Base-by-base conservation (phyloP, 2,797 vertebrate genomes). In the Schizopygopsis pylzovi region DNA sequence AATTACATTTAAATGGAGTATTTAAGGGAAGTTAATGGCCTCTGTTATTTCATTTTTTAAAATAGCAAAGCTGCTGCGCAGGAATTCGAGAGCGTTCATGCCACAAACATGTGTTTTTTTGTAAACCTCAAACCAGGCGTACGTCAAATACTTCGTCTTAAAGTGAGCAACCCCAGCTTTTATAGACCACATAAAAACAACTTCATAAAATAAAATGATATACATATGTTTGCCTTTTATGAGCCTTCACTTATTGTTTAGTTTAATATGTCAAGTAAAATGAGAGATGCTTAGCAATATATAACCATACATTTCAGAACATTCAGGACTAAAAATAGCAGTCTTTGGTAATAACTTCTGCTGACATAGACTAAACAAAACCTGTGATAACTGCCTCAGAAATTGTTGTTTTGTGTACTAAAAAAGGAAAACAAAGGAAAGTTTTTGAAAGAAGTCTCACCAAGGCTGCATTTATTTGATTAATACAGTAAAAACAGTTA, bases 211-310 rank as follows among this genome's bases (percentile, higher is more conserved):
- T 41, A 12, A 7, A 25, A 82, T 77, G 45, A 11, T 56, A 61
- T 79, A 76, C 59, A 84, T 80, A 72, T 59, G 89, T 90, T 89
- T 73, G 75, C 56, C 67, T 87, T 89, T 76, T 75, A 83, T 13
- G 75, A 72, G 85, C 2, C 76, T 49, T 89, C 59, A 43, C 79
- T 76, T 85, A 67, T 10, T 37, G 43, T 56, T 91, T 84, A 65
- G 88, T 92, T 91, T 89, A 89, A 92, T 90, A 90, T 82, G 52
- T 84, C 39, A 39, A 87, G 52, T 43, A 54, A 59, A 79, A 85
- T 54, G 39, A 86, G 56, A 85, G 45, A 71, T 56, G 18, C 61
- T 56, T 2, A 73, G 68, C 39, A 54, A 41, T 49, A 39, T 73
- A 11, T 49, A 47, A 67, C 28, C n/a, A 47, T 5, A n/a, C 10